Conservation (phyloP, 2,113 vertebrate genomes). For the Podarcis muralis region DNA sequence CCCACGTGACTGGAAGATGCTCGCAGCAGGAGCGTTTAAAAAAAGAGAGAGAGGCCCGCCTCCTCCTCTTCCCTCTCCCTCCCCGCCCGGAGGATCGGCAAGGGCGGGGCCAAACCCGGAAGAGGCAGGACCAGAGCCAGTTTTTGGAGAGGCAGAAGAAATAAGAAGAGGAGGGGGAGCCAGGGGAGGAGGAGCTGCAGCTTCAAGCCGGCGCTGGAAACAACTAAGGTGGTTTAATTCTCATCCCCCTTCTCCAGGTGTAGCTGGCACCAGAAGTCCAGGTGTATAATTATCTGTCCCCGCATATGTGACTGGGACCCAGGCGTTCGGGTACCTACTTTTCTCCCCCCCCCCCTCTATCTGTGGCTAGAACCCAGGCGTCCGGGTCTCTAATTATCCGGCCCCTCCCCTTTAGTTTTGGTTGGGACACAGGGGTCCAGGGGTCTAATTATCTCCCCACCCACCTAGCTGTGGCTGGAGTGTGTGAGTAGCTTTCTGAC, state of each 20-base stretch:
- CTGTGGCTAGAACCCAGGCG: neutral
- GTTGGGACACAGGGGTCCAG: too few relatives aligned
- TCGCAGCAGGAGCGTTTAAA: neutral
- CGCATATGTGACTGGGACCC: neutral
- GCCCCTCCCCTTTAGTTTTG: accelerated
- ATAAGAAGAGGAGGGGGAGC: neutral
- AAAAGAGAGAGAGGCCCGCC: neutral
- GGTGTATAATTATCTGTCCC: neutral
- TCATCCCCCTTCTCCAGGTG: neutral
- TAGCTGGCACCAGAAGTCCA: neutral
- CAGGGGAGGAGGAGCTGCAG: neutral
- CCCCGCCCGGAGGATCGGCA: neutral
- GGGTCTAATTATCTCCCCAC: accelerated
- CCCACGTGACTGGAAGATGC: constrained; percentile 14
- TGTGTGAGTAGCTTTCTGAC: too few relatives aligned
- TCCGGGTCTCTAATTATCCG: neutral
- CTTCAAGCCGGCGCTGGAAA: neutral
- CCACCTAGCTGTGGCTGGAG: too few relatives aligned
- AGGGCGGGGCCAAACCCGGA: constrained; percentile 21
- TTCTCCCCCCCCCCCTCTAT: accelerated
- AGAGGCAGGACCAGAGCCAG: neutral
- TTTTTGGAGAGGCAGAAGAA: neutral
- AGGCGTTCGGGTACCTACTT: neutral
- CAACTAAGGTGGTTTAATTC: neutral
- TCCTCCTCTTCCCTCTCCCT: neutral